phyloP scores from a whole-genome alignment of 2,888 invertebrate genomes.

The Gastrophysa polygoni region DNA sequence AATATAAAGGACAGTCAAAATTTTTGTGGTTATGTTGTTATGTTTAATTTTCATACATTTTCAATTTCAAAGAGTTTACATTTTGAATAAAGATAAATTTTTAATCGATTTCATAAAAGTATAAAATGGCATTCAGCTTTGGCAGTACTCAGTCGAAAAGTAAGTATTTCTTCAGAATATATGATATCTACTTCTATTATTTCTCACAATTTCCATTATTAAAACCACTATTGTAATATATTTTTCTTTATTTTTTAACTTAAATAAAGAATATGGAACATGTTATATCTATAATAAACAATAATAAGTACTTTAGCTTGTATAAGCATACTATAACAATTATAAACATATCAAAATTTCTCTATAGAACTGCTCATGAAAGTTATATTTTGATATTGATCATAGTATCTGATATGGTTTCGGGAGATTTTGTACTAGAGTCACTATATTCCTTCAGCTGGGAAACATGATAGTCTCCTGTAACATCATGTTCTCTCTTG shows the following conservation, averaged over 20 bases:
- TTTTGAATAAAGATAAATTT: not conserved
- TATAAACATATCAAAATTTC: not conserved
- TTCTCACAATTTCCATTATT: too few species aligned
- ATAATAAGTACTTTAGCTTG: not conserved
- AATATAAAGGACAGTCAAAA: conserved; percentile 9
- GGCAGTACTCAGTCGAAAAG: conserved; percentile 47
- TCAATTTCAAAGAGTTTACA: not conserved
- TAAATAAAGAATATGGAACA: not conserved
- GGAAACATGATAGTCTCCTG: conserved; percentile 35
- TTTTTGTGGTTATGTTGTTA: conserved; percentile 31
- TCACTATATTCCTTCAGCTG: conserved; percentile 31
- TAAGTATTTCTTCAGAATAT: too few species aligned
- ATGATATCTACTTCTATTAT: too few species aligned
- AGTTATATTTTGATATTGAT: conserved; percentile 3
- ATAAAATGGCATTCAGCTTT: conserved; percentile 47
- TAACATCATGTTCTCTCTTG: conserved; percentile 28
- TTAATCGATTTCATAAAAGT: not conserved
- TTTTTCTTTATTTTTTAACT: too few species aligned
- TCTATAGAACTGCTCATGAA: not conserved
- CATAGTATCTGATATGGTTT: conserved; percentile 8
- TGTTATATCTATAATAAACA: not conserved
- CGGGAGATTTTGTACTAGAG: conserved; percentile 14
- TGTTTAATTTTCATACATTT: not conserved
- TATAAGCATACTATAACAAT: not conserved
- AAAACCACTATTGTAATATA: too few species aligned